Base-by-base conservation (phyloP, 2,113 vertebrate species). In the Argyrosomus japonicus region DNA sequence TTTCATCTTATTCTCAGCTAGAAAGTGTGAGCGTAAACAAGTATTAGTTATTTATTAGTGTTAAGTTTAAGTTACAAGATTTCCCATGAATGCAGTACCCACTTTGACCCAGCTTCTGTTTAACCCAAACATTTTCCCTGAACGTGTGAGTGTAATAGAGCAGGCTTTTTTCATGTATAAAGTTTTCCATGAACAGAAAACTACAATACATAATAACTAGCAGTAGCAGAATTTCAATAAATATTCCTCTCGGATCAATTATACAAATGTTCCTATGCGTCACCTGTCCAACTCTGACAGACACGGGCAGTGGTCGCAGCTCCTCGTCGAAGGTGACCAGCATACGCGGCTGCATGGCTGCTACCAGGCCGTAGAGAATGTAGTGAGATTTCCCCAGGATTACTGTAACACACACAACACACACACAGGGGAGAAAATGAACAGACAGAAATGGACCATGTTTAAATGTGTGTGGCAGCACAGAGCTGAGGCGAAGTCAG, bases 331-430 rank as follows among this genome's bases (percentile, higher is more conserved):
- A 99, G 0, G 98, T 99, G 75, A 99, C 98, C 78, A 99, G 94
- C 98, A 99, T 99, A 19, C 98, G 97, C 3, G 98, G 98, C 95
- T 99, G 98, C 98, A 99, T 99, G 77, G 98, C 98, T 82, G 98
- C 98, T 71, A 99, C 98, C 13, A 99, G 95, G 17, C 98, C 97
- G 0, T 99, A 99, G 13, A 99, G 93, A 43, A 99, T 95, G 3
- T 99, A 99, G 94, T 99, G 98, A 4, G 98, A 99, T 78, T 99
- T 99, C 11, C 98, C 98, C 87, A 99, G 92, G 80, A 99, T 98
- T 86, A 99, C 97, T 97, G 92, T 9, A 90, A 90, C 29, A 29
- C 29, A 92, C 78, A 90, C 29, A 90, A 21, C 6, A 4, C 74
- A 89, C 67, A 87, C 29, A 36, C 36, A 36, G 83, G 54, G 40